Base-by-base conservation (phyloP, 2,888 invertebrate species). In the Oscheius sp. region DNA sequence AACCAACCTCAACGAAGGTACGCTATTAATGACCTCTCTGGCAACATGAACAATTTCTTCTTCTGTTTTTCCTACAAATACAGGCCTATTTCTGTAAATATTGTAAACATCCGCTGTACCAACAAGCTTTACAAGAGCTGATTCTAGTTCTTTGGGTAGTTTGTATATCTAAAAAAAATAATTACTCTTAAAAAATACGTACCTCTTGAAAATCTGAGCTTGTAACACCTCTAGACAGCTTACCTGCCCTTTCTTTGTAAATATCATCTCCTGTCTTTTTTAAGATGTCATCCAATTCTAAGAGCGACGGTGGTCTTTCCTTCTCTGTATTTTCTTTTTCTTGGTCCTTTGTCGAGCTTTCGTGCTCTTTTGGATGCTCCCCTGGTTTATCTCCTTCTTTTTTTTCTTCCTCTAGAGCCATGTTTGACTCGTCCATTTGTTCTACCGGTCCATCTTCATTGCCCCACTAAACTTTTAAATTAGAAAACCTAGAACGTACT, bases 1-100 rank as follows among this genome's bases (percentile, higher is more conserved):
- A 65, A 17, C 68, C 1, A 2, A 69, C 64, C 23, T 57, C 17
- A 53, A 17, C 2, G 69, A 42, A 8, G 69, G 69, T 2, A 64
- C 33, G 2, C 17, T 20, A 10, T 20, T 33, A 8, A 52, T 53
- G 12, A 64, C 25, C n/a, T 69, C 20, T 10, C 50, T 15, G 23
- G 63, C 52, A 23, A 48, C 34, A 15, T 52, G 53, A 1, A 52
- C n/a, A 12, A 69, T 27, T 20, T 69, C 69, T 10, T 10, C 15
- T 31, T 39, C 52, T 15, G 69, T 15, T 1, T 12, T 6, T 10
- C 45, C 31, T 1, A 31, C 17, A 39, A 50, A 69, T 17, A 64
- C 37, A 1, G 63, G 27, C 10, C 63, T 29, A 12, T 50, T 64
- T 29, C 69, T 20, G 29, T 69, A 69, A 17, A 69, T 64, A 8